phyloP scores from a whole-genome alignment of 2,797 vertebrate genomes.

The Trichosurus vulpecula region DNA sequence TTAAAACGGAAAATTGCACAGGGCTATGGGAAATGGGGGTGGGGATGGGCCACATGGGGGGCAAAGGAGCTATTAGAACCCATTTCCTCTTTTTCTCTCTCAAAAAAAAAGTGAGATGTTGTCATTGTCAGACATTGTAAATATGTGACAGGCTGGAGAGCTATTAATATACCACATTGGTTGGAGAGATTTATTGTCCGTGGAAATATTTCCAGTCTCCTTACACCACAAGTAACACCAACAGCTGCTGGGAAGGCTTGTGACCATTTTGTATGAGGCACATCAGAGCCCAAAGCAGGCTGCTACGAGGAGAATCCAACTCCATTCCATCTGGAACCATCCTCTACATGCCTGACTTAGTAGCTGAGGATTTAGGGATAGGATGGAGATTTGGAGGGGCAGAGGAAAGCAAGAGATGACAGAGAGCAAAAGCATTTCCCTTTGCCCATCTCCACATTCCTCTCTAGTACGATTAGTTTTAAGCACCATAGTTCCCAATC shows the following conservation, averaged over 20 bases:
- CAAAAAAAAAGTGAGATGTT: neutral
- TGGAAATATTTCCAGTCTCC: neutral
- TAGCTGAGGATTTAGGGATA: neutral
- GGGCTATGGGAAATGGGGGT: neutral
- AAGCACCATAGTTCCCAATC: neutral
- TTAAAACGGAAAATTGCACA: slow-evolving; percentile 51
- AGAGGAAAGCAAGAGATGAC: slow-evolving; percentile 15
- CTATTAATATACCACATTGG: neutral
- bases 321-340: neutral
- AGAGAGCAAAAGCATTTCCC: neutral
- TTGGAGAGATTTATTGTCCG: neutral
- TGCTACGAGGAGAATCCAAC: neutral
- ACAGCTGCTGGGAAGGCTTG: neutral
- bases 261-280: neutral
- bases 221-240: neutral
- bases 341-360: neutral
- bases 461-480: no score
- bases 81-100: slow-evolving; percentile 18
- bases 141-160: neutral
- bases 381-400: neutral
- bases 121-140: neutral
- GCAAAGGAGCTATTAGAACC: neutral
- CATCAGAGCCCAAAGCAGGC: neutral
- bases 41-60: neutral
- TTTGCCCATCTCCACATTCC: neutral